Evolutionary conservation across 2,797 vertebrate species (phyloP).

Genomic region (Notamacropus eugenii): DNA sequence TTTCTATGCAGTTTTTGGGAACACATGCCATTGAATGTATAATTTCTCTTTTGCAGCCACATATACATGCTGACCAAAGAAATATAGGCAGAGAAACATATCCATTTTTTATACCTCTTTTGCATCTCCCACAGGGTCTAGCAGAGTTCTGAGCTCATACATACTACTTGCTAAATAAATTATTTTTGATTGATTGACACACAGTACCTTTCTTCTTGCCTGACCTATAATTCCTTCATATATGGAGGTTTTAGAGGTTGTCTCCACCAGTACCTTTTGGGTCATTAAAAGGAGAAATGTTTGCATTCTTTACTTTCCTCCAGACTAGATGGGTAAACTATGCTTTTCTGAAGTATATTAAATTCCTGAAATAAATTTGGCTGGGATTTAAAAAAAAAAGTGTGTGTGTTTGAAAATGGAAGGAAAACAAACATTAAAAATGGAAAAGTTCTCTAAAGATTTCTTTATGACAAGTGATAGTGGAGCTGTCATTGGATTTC

Average conservation of each 20-base stretch:
- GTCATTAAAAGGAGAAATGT: not conserved
- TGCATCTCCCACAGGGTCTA: not conserved
- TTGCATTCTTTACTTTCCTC: not conserved
- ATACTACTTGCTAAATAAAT: not conserved
- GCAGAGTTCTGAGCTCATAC: not conserved
- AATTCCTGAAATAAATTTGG: not conserved
- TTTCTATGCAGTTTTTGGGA: constrained; percentile 16
- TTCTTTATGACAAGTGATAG: not conserved
- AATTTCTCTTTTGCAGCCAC: not conserved
- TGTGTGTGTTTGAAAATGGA: not conserved
- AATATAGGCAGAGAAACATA: not conserved
- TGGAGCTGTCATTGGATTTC: not conserved
- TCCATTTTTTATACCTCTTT: not conserved
- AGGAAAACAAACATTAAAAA: not conserved
- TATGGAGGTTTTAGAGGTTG: not conserved
- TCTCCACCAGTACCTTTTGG: not conserved
- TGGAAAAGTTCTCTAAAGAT: not conserved
- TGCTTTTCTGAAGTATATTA: not conserved
- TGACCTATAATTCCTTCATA: not conserved
- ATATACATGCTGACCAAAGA: not conserved
- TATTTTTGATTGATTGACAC: not conserved
- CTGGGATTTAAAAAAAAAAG: not conserved
- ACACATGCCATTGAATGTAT: not conserved
- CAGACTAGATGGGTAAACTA: not conserved
- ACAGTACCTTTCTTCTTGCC: not conserved